Base-by-base conservation (phyloP, 2,888 invertebrate species). In the Dilophus febrilis region DNA sequence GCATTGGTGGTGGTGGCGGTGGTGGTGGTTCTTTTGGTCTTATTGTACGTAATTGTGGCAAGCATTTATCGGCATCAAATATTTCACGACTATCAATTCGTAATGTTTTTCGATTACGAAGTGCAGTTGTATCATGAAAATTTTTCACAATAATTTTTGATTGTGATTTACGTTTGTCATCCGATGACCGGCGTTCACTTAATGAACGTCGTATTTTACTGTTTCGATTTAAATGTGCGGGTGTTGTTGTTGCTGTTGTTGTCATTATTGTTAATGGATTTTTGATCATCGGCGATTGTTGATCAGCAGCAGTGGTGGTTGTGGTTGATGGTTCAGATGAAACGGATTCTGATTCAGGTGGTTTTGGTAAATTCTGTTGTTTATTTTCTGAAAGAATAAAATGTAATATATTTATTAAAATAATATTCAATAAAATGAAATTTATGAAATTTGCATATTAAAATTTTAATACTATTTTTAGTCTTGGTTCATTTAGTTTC, bases 101-200 rank as follows among this genome's bases (percentile, higher is more conserved):
- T 51, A 65, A 65, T 47, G 64, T 64, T 57, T 72, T 73, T 57
- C 72, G 72, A 40, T 75, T 67, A 48, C 85, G 71, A 49, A 87
- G 65, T 18, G 86, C 79, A 80, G 86, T 87, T 19, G 86, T 86
- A 58, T 88, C 87, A 55, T 78, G 68, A 57, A 82, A 83, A 44
- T 68, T 68, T 10, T 77, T 16, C n/a, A 31, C n/a, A 22, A 28
- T 16, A 30, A 26, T 71, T 38, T 71, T 65, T 12, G 53, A 62
- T 22, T 6, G 8, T 6, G 4, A 6, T 47, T 61, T 57, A 48
- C 52, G 45, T 59, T 59, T 45, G 53, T 58, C 42, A 59, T 50
- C 46, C 58, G 64, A 56, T 64, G 46, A 50, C 13, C 55, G 50
- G 11, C 65, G 58, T 40, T 65, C 65, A 50, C 65, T 66, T 32